Conservation (phyloP, 92 coral and sea anemone species). For the Palythoa heliodiscus region DNA sequence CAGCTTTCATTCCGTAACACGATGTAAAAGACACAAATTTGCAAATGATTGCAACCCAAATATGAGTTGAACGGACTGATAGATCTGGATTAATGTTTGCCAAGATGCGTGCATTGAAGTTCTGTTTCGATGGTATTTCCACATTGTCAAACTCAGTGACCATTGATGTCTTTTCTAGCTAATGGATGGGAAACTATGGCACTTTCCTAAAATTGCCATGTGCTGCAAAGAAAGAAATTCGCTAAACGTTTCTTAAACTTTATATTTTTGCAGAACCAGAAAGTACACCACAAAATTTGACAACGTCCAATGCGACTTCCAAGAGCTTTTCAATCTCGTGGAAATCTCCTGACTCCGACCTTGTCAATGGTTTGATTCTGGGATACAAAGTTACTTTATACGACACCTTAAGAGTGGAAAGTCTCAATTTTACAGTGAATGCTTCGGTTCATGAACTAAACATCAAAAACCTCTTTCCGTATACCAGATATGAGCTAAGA, state of each 20-base stretch:
- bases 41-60: too few relatives aligned
- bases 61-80: too few relatives aligned
- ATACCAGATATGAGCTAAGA: constrained; percentile 67
- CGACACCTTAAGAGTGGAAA: constrained; percentile 61
- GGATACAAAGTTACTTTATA: constrained; percentile 70
- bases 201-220: too few relatives aligned
- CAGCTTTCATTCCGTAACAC: too few relatives aligned
- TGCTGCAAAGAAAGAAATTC: too few relatives aligned
- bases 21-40: too few relatives aligned
- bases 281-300: constrained; percentile 49
- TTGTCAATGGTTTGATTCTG: constrained; percentile 57
- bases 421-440: constrained; percentile 56
- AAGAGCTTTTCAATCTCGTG: constrained; percentile 50
- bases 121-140: too few relatives aligned
- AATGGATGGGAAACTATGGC: too few relatives aligned
- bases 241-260: not conserved
- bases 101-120: too few relatives aligned
- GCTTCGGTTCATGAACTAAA: constrained; percentile 41
- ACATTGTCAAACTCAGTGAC: too few relatives aligned
- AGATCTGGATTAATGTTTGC: too few relatives aligned
- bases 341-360: constrained; percentile 51
- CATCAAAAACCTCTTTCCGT: constrained; percentile 64
- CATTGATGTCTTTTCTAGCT: too few relatives aligned
- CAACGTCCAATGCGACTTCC: constrained; percentile 32
- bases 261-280: constrained; percentile 51